Evolutionary conservation across 2,888 invertebrate genomes (phyloP).

Genomic region (Spicauda simplicius): DNA sequence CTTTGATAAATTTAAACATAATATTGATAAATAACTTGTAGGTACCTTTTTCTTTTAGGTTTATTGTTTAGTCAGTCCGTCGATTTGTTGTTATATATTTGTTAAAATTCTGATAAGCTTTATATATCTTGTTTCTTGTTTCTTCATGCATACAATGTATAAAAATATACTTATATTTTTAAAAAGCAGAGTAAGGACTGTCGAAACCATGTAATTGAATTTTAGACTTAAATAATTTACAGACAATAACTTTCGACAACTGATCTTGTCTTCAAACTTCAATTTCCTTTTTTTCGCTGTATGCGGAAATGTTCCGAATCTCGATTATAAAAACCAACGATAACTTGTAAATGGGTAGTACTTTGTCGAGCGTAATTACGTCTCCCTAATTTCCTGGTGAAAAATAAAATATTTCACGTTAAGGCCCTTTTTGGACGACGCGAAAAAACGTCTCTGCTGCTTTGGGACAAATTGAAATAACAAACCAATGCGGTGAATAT

Average conservation of each 20-base stretch:
- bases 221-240: background rate
- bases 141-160: too few relatives aligned
- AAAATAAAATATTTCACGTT: constrained; percentile 23
- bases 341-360: constrained; percentile 28
- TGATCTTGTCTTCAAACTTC: constrained; percentile 6
- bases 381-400: constrained; percentile 27
- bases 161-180: too few relatives aligned
- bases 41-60: too few relatives aligned
- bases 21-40: too few relatives aligned
- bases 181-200: background rate
- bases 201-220: background rate
- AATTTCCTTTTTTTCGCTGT: background rate
- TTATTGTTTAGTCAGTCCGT: too few relatives aligned
- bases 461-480: constrained; percentile 22
- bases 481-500: background rate
- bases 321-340: constrained; percentile 21
- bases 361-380: constrained; percentile 29
- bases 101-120: too few relatives aligned
- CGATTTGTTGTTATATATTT: too few relatives aligned
- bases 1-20: too few relatives aligned
- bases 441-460: constrained; percentile 1
- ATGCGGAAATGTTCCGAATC: constrained; percentile 14
- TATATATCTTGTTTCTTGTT: too few relatives aligned
- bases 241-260: background rate
- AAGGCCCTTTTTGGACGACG: constrained; percentile 15